Evolutionary conservation across 1,140 invertebrate species (phyloP).

Genomic region (Ceratosolen fusciceps): DNA sequence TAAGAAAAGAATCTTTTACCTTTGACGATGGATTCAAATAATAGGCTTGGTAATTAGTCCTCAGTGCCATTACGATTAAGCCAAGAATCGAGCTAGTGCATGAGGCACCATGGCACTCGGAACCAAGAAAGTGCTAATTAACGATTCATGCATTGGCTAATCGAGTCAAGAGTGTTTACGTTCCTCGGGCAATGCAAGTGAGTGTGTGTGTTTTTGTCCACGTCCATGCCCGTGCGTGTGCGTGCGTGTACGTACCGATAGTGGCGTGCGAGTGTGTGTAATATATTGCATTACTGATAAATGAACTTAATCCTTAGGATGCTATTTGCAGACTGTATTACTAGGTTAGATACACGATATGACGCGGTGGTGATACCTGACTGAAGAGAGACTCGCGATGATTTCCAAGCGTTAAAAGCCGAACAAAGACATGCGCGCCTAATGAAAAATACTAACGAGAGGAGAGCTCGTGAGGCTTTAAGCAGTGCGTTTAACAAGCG

Average conservation of each 20-base stretch:
- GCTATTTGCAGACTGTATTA: constrained; percentile 70
- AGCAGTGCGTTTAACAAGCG: neutral
- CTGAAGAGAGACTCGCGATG: constrained; percentile 22
- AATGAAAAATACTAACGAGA: neutral
- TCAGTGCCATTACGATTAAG: neutral
- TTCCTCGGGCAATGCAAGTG: constrained; percentile 28
- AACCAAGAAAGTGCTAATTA: neutral
- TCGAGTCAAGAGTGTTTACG: constrained; percentile 11
- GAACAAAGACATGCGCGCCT: neutral
- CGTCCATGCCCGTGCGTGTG: too few species aligned
- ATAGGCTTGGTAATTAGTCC: neutral
- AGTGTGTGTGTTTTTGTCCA: too few species aligned
- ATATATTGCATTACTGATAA: constrained; percentile 64
- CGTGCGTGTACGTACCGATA: constrained; percentile 43
- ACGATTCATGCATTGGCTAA: neutral
- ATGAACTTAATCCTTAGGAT: constrained; percentile 66
- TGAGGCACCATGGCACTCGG: neutral
- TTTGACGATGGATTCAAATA: too few species aligned
- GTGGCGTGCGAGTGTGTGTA: constrained; percentile 65
- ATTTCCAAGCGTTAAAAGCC: constrained; percentile 12
- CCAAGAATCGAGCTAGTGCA: neutral
- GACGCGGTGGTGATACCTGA: constrained; percentile 60
- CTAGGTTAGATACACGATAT: constrained; percentile 65
- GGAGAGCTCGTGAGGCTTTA: neutral
- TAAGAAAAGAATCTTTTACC: too few species aligned